These are phyloP conservation scores for Nomada ferruginata DNA, from an alignment of 2,888 invertebrate species.

Conservation along the genomic window DNA sequence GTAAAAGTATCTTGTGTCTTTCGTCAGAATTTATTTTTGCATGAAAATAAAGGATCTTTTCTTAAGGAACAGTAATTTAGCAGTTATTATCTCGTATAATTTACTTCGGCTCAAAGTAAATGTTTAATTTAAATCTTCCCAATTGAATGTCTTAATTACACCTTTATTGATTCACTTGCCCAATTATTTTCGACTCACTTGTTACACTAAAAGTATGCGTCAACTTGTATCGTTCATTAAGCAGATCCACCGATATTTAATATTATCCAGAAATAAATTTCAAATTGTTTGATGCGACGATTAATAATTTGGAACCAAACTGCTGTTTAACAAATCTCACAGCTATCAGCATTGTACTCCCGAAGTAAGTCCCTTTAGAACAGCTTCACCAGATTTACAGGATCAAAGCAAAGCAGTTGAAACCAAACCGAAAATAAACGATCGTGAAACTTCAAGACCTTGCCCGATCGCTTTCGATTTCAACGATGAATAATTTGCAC, in stretches of 20 bases:
- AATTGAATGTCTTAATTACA: slow-evolving; percentile 8
- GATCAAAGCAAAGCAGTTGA: neutral
- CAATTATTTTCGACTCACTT: neutral
- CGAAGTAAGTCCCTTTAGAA: neutral
- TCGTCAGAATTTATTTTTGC: neutral
- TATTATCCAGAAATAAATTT: too few relatives aligned
- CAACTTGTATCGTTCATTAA: too few relatives aligned
- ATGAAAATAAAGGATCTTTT: neutral
- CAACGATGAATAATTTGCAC: slow-evolving; percentile 22
- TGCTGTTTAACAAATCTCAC: too few relatives aligned
- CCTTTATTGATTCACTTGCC: neutral
- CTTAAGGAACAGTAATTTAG: neutral
- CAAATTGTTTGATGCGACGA: neutral
- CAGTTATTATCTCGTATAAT: neutral
- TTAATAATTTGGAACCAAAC: too few relatives aligned
- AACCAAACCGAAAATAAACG: neutral
- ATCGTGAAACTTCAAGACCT: neutral
- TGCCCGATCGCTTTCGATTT: neutral
- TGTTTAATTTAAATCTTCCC: neutral
- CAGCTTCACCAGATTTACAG: neutral
- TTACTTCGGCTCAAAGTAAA: neutral
- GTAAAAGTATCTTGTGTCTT: neutral
- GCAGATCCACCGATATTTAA: too few relatives aligned
- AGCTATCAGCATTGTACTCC: neutral
- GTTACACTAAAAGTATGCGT: too few relatives aligned